phyloP scores from a whole-genome alignment of 2,113 vertebrate genomes.

The Sigmodon hispidus region DNA sequence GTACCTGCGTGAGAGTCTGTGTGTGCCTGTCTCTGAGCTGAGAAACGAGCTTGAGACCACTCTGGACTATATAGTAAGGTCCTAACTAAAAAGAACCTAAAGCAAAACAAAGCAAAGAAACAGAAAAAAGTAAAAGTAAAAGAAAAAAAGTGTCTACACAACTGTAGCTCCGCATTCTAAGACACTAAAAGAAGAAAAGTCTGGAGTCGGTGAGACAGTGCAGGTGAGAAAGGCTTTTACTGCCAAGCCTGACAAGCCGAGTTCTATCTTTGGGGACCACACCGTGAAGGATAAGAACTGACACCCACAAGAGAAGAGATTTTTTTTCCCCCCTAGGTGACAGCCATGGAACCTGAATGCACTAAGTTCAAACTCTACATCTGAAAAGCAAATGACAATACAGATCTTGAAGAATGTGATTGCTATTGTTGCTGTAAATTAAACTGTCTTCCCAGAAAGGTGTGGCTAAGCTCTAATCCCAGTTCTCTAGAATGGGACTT shows the following conservation, averaged over 20 bases:
- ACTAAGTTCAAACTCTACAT: background rate
- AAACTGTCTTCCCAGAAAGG: background rate
- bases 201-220: background rate
- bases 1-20: background rate
- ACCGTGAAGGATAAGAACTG: background rate
- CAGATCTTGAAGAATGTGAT: background rate
- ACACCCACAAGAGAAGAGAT: background rate
- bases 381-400: background rate
- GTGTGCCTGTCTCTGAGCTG: background rate
- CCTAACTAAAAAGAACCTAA: background rate
- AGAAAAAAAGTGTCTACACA: background rate
- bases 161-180: background rate
- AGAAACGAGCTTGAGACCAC: background rate
- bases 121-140: background rate
- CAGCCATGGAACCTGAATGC: background rate
- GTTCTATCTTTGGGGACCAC: background rate
- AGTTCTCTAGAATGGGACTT: background rate
- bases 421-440: background rate
- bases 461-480: background rate
- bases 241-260: background rate
- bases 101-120: no score
- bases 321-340: background rate
- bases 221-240: background rate
- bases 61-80: background rate
- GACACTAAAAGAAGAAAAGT: background rate